Conservation (phyloP, 2,113 vertebrate species). For the Suncus etruscus region DNA sequence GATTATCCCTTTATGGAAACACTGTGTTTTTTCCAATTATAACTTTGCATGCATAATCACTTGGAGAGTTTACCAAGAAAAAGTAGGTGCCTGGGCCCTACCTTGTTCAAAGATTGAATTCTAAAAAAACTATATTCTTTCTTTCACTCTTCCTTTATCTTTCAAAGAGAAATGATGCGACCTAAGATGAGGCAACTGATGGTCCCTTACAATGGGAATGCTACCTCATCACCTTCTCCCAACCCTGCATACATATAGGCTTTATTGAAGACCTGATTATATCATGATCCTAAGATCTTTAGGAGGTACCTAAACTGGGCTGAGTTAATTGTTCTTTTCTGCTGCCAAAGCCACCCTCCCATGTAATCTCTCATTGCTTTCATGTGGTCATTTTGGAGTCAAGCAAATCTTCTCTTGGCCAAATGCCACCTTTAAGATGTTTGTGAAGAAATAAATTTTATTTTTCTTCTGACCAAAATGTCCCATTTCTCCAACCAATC, state of each 20-base stretch:
- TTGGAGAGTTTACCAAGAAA: neutral
- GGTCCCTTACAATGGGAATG: neutral
- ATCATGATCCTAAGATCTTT: neutral
- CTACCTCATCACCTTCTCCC: neutral
- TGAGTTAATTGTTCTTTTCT: neutral
- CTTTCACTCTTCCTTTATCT: neutral
- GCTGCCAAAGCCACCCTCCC: neutral
- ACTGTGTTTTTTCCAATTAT: neutral
- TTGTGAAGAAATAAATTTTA: neutral
- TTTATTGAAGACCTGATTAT: neutral
- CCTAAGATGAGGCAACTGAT: neutral
- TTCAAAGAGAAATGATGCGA: neutral
- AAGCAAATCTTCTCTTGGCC: constrained; percentile 10
- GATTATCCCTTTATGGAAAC: neutral
- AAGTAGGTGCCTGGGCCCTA: neutral
- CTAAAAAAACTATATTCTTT: neutral
- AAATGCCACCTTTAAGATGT: neutral
- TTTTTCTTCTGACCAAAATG: constrained; percentile 39
- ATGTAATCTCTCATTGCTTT: neutral
- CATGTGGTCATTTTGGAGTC: neutral
- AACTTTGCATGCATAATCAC: neutral
- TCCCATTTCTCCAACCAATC: neutral
- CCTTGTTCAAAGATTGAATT: neutral
- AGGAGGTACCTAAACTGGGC: neutral
- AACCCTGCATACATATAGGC: neutral